phyloP scores from a whole-genome alignment of 1,140 invertebrate genomes.

The Centruroides vittatus region DNA sequence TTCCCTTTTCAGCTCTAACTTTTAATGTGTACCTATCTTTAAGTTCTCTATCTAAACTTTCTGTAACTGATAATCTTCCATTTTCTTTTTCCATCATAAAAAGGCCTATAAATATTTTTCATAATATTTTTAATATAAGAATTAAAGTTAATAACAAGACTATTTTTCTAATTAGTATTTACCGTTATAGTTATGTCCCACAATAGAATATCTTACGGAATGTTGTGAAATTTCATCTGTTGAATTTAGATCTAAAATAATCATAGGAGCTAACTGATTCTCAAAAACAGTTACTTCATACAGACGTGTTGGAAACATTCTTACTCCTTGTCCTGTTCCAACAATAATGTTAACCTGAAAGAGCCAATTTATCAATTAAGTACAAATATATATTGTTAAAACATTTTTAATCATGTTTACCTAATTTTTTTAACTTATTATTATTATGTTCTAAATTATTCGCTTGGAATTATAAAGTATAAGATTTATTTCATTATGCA shows the following conservation, averaged over 20 bases:
- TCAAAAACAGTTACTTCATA: slow-evolving; percentile 24
- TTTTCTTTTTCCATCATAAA: slow-evolving; percentile 22
- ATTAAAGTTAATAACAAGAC: too few relatives aligned
- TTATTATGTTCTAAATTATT: not conserved
- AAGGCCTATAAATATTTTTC: slow-evolving; percentile 12
- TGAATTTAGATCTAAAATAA: slow-evolving; percentile 24
- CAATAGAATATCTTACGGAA: slow-evolving; percentile 21
- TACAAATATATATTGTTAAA: not conserved
- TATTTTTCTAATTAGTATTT: not conserved
- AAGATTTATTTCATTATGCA: too few relatives aligned
- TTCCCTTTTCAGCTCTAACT: slow-evolving; percentile 20
- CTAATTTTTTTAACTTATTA: not conserved
- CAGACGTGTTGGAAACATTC: slow-evolving; percentile 22
- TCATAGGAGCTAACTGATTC: slow-evolving; percentile 20
- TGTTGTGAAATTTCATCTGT: slow-evolving; percentile 23
- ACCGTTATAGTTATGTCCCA: slow-evolving; percentile 20
- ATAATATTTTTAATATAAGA: too few relatives aligned
- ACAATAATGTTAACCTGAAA: slow-evolving; percentile 23
- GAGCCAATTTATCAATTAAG: not conserved
- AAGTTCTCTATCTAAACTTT: slow-evolving; percentile 23
- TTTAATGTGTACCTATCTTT: slow-evolving; percentile 22
- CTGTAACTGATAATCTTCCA: slow-evolving; percentile 20
- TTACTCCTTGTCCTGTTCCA: slow-evolving; percentile 24
- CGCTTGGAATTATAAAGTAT: too few relatives aligned
- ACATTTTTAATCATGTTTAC: not conserved